Percentiles rank a stretch among this genome's conserved stretches.
phyloP scores from a whole-genome alignment of 2,113 vertebrate species.

The Platichthys stellatus region DNA sequence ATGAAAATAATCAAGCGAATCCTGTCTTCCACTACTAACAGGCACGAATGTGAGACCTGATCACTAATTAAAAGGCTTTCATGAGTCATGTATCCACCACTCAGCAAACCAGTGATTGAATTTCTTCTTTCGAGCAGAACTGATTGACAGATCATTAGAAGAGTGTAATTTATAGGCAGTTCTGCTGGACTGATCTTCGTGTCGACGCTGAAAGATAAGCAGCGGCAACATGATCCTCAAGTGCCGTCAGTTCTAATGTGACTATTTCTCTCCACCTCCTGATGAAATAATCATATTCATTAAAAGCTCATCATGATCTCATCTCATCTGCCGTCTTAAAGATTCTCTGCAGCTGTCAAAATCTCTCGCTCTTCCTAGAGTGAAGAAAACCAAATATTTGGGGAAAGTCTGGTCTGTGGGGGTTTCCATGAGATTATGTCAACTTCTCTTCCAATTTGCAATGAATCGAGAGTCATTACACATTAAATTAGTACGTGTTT shows the following conservation, averaged over 20 bases:
- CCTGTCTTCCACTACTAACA: constrained; percentile 6
- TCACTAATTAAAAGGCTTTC: too few relatives aligned
- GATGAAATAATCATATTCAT: constrained; percentile 34
- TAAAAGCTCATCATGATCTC: constrained; percentile 37
- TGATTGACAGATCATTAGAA: neutral
- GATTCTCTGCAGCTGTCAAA: constrained; percentile 37
- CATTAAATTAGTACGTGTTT: constrained; percentile 49
- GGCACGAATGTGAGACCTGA: too few relatives aligned
- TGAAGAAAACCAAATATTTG: constrained; percentile 15
- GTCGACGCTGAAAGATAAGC: neutral
- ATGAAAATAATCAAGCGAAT: constrained; percentile 29
- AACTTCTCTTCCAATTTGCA: constrained; percentile 59
- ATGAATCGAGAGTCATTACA: constrained; percentile 59
- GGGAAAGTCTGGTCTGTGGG: constrained; percentile 21
- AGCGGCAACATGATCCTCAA: constrained; percentile 12
- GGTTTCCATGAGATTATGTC: constrained; percentile 32
- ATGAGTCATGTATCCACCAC: constrained; percentile 8
- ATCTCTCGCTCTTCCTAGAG: constrained; percentile 32
- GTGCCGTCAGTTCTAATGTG: constrained; percentile 47
- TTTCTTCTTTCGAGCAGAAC: neutral
- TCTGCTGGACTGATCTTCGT: neutral
- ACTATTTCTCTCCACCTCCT: constrained; percentile 33
- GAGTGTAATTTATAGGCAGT: neutral
- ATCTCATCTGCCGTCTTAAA: constrained; percentile 11
- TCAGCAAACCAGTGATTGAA: constrained; percentile 4